Percentiles rank a stretch among this genome's conserved stretches.
Evolutionary conservation across 2,888 invertebrate species (phyloP).

Genomic region (Diaprepes abbreviatus): DNA sequence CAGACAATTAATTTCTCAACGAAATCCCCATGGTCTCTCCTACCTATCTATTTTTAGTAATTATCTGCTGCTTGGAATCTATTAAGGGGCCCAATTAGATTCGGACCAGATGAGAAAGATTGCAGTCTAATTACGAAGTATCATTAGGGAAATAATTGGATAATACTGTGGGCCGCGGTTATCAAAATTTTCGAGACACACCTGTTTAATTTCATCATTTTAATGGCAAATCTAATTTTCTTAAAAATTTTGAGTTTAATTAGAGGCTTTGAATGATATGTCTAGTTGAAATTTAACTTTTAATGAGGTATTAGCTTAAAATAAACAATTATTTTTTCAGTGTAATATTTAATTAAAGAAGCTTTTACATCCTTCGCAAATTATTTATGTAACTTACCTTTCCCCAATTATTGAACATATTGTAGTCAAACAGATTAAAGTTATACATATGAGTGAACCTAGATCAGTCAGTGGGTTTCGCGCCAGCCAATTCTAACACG

Average conservation of each 20-base stretch:
- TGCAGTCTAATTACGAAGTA: slow-evolving; percentile 38
- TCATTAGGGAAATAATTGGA: slow-evolving; percentile 55
- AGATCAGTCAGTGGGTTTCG: no score
- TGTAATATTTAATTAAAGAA: no score
- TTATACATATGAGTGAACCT: no score
- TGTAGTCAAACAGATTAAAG: no score
- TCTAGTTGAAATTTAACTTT: not conserved
- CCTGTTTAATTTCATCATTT: slow-evolving; percentile 51
- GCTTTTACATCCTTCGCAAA: no score
- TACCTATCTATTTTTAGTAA: slow-evolving; percentile 29
- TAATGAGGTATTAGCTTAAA: not conserved
- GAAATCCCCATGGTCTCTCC: slow-evolving; percentile 26
- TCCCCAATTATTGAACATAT: no score
- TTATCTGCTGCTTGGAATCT: slow-evolving; percentile 28
- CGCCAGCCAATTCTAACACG: no score
- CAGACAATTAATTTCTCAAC: slow-evolving; percentile 27
- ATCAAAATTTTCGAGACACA: slow-evolving; percentile 53
- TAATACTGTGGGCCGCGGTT: slow-evolving; percentile 53
- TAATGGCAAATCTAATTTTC: slow-evolving; percentile 14
- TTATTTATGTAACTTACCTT: no score
- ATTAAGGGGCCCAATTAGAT: slow-evolving; percentile 36
- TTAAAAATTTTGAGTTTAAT: slow-evolving; percentile 18
- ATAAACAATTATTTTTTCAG: no score
- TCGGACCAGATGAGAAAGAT: slow-evolving; percentile 33
- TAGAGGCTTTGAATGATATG: not conserved